These are phyloP conservation scores for Catostylus mosaicus DNA, from an alignment of 30 jellyfish, hydroid and myxozoan genomes.

Conservation along the genomic window DNA sequence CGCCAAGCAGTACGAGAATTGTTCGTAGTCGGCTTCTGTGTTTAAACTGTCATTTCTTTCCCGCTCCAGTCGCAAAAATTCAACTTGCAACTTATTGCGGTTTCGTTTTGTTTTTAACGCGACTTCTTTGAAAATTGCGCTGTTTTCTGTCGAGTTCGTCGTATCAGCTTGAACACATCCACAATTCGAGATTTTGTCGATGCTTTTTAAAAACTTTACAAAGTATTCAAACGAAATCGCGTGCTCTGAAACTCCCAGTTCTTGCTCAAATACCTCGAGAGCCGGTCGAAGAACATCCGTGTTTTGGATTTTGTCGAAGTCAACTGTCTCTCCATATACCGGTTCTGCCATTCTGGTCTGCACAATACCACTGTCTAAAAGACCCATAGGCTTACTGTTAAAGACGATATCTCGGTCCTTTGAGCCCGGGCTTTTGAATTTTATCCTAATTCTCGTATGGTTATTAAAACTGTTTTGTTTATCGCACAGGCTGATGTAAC, in stretches of 20 bases:
- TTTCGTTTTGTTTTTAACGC: not conserved
- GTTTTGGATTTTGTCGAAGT: not conserved
- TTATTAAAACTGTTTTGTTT: conserved; percentile 30
- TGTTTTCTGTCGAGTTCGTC: not conserved
- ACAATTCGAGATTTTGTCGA: not conserved
- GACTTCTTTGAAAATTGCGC: not conserved
- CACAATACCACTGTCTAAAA: conserved; percentile 34
- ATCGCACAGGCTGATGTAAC: conserved; percentile 27
- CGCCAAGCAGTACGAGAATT: conserved; percentile 17
- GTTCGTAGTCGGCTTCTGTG: not conserved
- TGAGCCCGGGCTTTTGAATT: not conserved
- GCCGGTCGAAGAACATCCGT: conserved; percentile 30
- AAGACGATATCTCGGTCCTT: not conserved
- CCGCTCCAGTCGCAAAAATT: conserved; percentile 14
- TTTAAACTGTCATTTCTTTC: not conserved
- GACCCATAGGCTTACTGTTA: conserved; percentile 51
- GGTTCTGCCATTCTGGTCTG: conserved; percentile 2
- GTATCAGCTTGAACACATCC: not conserved
- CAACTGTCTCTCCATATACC: not conserved
- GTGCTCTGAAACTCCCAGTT: conserved; percentile 4
- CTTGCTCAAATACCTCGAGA: conserved; percentile 28
- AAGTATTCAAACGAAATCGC: conserved; percentile 15
- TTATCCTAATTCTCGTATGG: conserved; percentile 20
- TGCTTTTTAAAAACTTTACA: conserved; percentile 3
- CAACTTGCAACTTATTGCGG: conserved; percentile 10